These are phyloP conservation scores for Megalurothrips usitatus DNA, from an alignment of 2,888 invertebrate genomes.

Conservation along the genomic window DNA sequence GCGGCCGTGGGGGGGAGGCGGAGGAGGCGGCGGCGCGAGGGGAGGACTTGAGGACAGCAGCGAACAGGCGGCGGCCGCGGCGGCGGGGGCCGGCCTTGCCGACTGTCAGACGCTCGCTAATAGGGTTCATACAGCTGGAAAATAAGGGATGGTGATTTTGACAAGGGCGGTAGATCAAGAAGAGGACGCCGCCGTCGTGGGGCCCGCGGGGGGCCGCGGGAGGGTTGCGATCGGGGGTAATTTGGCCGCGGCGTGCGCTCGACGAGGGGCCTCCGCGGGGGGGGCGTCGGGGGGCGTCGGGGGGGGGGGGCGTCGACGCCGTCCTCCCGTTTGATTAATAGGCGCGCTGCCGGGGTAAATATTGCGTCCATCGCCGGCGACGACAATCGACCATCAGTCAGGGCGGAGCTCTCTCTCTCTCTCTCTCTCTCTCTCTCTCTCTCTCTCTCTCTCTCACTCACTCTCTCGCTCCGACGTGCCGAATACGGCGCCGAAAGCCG, in stretches of 20 bases:
- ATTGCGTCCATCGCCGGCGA: constrained; percentile 2
- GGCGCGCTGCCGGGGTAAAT: background rate
- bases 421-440: background rate
- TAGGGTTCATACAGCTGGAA: constrained; percentile 9
- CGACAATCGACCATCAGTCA: constrained; percentile 18
- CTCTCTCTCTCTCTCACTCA: background rate
- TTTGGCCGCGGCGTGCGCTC: too few species aligned
- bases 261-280: too few species aligned
- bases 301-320: background rate
- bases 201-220: background rate
- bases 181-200: background rate
- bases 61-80: background rate
- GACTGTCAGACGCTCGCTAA: background rate
- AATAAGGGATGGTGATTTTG: constrained; percentile 16
- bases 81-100: background rate
- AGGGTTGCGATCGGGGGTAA: background rate
- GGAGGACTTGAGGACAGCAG: background rate
- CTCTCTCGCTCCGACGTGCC: background rate
- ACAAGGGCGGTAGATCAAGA: constrained; percentile 11
- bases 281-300: too few species aligned
- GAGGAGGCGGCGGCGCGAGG: background rate
- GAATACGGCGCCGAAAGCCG: background rate
- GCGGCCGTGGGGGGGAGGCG: too few species aligned
- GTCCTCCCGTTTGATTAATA: background rate
- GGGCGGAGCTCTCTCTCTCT: background rate